Base-by-base conservation (phyloP, 2,113 vertebrate species). In the Romanogobio albipinnatus region DNA sequence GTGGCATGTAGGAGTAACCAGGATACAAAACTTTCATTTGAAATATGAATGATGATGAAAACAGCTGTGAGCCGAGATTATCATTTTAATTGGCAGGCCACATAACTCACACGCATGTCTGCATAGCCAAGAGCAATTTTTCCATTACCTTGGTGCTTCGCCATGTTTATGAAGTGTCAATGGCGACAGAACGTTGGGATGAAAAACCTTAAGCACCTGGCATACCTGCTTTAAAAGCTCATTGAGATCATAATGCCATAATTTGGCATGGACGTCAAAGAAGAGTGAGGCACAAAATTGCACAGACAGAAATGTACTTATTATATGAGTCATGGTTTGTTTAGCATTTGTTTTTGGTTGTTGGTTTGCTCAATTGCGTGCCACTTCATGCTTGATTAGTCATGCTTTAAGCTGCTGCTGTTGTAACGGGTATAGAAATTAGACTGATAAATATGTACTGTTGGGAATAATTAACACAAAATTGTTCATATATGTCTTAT, bases 371-470 rank as follows among this genome's bases (percentile, higher is more conserved):
- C 14, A 49, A 39, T 73, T 73, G 47, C 62, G n/a, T 76, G 70
- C 78, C 79, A 76, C n/a, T 76, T 84, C 81, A 86, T 56, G 59
- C 59, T 58, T 29, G 78, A 49, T 86, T 86, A 86, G 78, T 86
- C 84, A 82, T 76, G 33, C 71, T 66, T 56, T 76, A 56, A 58
- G 33, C 33, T 8, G 56, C 68, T 29, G 13, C 47, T 39, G n/a
- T n/a, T n/a, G n/a, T n/a, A n/a, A n/a, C n/a, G n/a, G n/a, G n/a
- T n/a, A n/a, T n/a, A n/a, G n/a, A n/a, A n/a, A n/a, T n/a, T n/a
- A n/a, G n/a, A n/a, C n/a, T n/a, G n/a, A n/a, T n/a, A n/a, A n/a
- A n/a, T n/a, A n/a, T n/a, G n/a, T n/a, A n/a, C n/a, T n/a, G n/a
- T n/a, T n/a, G n/a, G n/a, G n/a, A n/a, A n/a, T n/a, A n/a, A n/a